Base-by-base conservation (phyloP, 1,140 invertebrate genomes). In the Drosophila cardini region DNA sequence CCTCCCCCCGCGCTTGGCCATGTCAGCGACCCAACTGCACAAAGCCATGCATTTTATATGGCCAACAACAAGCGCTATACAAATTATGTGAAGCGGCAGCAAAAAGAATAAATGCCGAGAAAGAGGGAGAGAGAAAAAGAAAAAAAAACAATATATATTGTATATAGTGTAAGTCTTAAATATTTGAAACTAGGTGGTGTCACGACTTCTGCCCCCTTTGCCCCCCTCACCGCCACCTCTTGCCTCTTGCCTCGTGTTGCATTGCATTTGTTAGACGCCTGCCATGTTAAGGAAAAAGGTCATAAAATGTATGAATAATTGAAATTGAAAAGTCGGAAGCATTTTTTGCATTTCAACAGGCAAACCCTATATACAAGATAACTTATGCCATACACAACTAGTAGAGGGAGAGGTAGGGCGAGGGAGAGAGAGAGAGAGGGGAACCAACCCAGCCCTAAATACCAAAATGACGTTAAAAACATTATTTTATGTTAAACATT, bases 271-370 rank as follows among this genome's bases (percentile, higher is more conserved):
- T 73, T 73, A 61, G 56, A 69, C 40, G 71, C 30, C 65, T 52
- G 21, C 36, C 77, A 82, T 76, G 82, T 84, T 76, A 85, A 87
- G 82, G 83, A 86, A 86, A 85, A 86, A 87, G 83, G 83, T 87
- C 82, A 83, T 86, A 86, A 86, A 86, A 83, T 81, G 82, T 86
- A 86, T 86, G 82, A 86, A 86, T 86, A 86, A 86, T 86, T 86
- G 82, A 86, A 86, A 86, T 86, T 87, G 83, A 87, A 87, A 86
- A 86, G 82, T 86, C 82, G 84, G 82, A 87, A 86, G 79, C 68
- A 76, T 53, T 63, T 85, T 85, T 83, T 86, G 77, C 79, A 78
- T 82, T 82, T 81, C 78, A 78, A 77, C 79, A 70, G 60, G 69
- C 78, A 74, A 62, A 58, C 56, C 56, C 42, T 40, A 40, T 40